phyloP scores from a whole-genome alignment of 2,888 invertebrate species.

The Coelogynopora nodosa region DNA sequence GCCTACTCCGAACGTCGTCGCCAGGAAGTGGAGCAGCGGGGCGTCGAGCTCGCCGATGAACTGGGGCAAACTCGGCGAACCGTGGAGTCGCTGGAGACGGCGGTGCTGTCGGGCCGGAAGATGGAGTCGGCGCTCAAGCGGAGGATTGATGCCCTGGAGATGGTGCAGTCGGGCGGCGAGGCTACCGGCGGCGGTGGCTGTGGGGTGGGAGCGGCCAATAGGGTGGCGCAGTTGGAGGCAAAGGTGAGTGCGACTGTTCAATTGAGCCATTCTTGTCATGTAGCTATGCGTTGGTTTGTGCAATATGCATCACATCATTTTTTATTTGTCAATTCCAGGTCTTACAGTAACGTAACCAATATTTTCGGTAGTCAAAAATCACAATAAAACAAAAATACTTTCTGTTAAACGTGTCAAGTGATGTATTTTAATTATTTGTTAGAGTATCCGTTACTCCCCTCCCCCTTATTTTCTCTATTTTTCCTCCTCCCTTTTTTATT shows the following conservation, averaged over 20 bases:
- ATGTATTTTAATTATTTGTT: too few relatives aligned
- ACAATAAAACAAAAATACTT: too few relatives aligned
- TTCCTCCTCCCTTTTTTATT: too few relatives aligned
- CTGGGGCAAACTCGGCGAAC: not conserved
- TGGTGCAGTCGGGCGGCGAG: not conserved
- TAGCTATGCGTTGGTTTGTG: too few relatives aligned
- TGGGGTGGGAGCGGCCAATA: not conserved
- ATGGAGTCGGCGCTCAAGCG: constrained; percentile 38
- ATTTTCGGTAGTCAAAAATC: too few relatives aligned
- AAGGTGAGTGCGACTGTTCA: constrained; percentile 1
- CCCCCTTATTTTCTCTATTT: too few relatives aligned
- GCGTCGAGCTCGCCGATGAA: constrained; percentile 26
- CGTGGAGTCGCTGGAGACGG: constrained; percentile 29
- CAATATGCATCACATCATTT: too few relatives aligned
- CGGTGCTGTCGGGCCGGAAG: constrained; percentile 29
- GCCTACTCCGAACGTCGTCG: not conserved
- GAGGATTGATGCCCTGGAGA: constrained; percentile 38
- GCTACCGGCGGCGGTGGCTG: not conserved
- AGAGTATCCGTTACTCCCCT: too few relatives aligned
- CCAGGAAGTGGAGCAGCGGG: constrained; percentile 12
- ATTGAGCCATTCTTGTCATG: not conserved
- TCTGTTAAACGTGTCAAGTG: too few relatives aligned
- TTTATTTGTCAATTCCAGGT: too few relatives aligned
- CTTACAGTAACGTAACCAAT: too few relatives aligned
- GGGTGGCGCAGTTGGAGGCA: constrained; percentile 34